These are phyloP conservation scores for Echinometra lucunter DNA, from an alignment of 53 echinoderm and acorn worm species.

Conservation along the genomic window DNA sequence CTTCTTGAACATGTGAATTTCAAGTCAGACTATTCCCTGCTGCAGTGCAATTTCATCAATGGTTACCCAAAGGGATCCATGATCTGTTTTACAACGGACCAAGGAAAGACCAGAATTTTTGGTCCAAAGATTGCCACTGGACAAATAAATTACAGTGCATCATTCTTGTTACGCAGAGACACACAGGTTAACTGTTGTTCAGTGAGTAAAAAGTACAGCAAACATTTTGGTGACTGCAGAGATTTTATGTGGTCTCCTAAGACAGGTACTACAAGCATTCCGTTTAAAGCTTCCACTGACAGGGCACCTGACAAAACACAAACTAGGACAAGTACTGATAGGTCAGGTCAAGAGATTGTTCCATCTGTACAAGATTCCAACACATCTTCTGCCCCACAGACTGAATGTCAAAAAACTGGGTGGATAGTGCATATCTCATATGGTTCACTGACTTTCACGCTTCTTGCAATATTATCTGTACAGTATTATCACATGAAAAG, in stretches of 20 bases:
- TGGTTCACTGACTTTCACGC: too few relatives aligned
- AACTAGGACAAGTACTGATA: background rate
- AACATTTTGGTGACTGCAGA: background rate
- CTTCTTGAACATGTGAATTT: too few relatives aligned
- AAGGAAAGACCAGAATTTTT: background rate
- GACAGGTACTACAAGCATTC: background rate
- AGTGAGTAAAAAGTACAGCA: background rate
- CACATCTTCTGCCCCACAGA: background rate
- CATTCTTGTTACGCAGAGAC: background rate
- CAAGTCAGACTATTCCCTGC: background rate
- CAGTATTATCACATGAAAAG: too few relatives aligned
- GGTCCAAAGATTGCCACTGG: background rate
- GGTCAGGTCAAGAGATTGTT: background rate
- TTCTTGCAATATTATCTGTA: too few relatives aligned
- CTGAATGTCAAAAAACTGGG: too few relatives aligned
- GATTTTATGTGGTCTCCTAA: background rate
- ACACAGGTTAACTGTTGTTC: background rate
- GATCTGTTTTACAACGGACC: background rate
- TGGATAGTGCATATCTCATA: too few relatives aligned
- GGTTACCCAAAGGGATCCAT: background rate
- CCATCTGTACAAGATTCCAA: background rate
- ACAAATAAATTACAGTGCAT: background rate
- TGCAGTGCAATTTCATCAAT: background rate
- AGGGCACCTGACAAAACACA: background rate
- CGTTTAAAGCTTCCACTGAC: background rate